A percentile compares a stretch with the other conserved stretches of the same genome.
Evolutionary conservation across 2,888 invertebrate species (phyloP).

Genomic region (Dynastes hyllus): DNA sequence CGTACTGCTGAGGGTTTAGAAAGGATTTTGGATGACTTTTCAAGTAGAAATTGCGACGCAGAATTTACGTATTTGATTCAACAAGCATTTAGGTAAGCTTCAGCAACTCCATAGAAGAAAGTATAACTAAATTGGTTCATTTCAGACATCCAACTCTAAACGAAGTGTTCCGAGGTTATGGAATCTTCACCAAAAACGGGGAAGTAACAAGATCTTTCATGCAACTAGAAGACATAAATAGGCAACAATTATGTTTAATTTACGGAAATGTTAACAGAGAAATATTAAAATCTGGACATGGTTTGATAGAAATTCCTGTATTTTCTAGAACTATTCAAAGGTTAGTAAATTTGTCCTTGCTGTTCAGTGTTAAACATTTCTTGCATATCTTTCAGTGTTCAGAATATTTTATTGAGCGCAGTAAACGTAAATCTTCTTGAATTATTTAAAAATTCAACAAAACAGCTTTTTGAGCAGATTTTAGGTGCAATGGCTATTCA

Average conservation of each 20-base stretch:
- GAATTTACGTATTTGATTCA: constrained; percentile 63
- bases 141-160: too few relatives aligned
- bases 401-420: too few relatives aligned
- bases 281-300: constrained; percentile 17
- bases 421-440: too few relatives aligned
- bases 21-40: constrained; percentile 76
- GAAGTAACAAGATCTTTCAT: background rate
- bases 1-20: constrained; percentile 84
- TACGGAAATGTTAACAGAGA: constrained; percentile 18
- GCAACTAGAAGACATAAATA: background rate
- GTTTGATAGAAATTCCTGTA: constrained; percentile 32
- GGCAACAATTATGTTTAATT: constrained; percentile 16
- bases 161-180: background rate
- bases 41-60: constrained; percentile 68
- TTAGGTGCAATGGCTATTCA: constrained; percentile 75
- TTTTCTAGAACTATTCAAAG: constrained; percentile 41
- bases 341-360: background rate
- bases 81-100: constrained; percentile 35
- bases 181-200: constrained; percentile 11
- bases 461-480: constrained; percentile 28
- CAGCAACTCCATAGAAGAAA: background rate
- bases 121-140: background rate
- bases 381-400: too few relatives aligned
- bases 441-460: background rate
- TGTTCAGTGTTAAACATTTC: too few relatives aligned